Evolutionary conservation across 1,140 invertebrate genomes (phyloP), one percentile per base, ranked within the genome.

Genomic region (Scylla paramamosain): DNA sequence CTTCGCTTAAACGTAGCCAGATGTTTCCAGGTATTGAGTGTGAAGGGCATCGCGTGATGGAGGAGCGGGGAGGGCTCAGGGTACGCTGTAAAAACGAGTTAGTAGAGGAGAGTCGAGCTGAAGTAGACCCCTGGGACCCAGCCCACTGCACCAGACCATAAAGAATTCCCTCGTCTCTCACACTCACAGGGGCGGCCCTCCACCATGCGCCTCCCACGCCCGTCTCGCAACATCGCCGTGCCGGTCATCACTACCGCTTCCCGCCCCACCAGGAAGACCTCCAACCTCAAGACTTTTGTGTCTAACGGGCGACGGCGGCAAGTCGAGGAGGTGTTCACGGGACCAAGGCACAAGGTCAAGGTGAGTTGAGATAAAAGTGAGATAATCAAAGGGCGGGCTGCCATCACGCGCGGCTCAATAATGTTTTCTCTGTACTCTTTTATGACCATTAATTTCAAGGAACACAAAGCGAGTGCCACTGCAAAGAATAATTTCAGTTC

Each of bases 131-230:
- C 20, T 0, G 67, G 67, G 67, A 77, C 12, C 20, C 67, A 77
- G 67, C 4, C 25, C 67, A 7, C 67, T 20, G 67, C 67, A n/a
- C 6, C n/a, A 77, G 67, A 2, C 6, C n/a, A 77, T 77, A 77
- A 77, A 77, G 67, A n/a, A 77, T 77, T 77, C 67, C 67, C 67
- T 77, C 25, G 12, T n/a, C 67, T 77, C 67, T 77, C 67, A 6
- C 20, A 7, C 12, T 20, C 67, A 77, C 91, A 92, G 88, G 89
- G 29, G 6, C 95, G 96, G 1, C 96, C 96, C 20, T 87, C 87
- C 86, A 96, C 96, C 39, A 96, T 96, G 93, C 95, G 94, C 1
- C 93, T 96, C 4, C 95, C 96, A 0, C 93, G 94, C 6, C 94
- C 94, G 28, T 88, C 94, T 25, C 83, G 94, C 25, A 91, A 95